Conservation (phyloP, 2,888 invertebrate species). For the Coelopa pilipes region DNA sequence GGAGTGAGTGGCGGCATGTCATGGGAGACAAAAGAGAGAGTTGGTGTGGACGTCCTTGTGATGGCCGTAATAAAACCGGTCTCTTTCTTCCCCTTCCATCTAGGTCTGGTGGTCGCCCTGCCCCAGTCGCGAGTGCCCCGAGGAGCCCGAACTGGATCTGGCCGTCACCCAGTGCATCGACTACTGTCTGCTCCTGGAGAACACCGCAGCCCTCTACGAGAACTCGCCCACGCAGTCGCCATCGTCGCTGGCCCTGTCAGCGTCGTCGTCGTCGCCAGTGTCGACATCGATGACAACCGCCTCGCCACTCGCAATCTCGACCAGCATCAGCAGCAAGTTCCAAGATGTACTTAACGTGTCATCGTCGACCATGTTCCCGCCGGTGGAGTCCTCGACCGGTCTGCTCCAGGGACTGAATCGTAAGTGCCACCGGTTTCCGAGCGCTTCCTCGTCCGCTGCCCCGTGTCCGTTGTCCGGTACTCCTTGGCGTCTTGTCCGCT, state of each 20-base stretch:
- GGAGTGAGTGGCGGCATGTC: background rate
- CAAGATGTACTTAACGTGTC: slow-evolving; percentile 66
- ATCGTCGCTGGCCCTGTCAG: slow-evolving; percentile 38
- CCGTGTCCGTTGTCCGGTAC: too few relatives aligned
- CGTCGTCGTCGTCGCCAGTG: slow-evolving; percentile 47
- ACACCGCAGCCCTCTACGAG: slow-evolving; percentile 53
- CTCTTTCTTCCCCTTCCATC: background rate
- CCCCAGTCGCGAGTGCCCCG: slow-evolving; percentile 82
- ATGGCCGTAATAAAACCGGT: background rate
- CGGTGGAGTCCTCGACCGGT: slow-evolving; percentile 60
- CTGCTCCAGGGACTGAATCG: slow-evolving; percentile 60
- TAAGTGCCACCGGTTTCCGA: slow-evolving; percentile 56
- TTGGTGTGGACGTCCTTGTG: background rate
- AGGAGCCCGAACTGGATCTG: slow-evolving; percentile 78
- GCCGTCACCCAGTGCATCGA: slow-evolving; percentile 79
- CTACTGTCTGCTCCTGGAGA: slow-evolving; percentile 73
- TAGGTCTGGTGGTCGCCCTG: slow-evolving; percentile 88
- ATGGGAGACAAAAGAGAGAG: background rate
- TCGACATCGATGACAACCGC: slow-evolving; percentile 38
- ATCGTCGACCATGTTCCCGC: slow-evolving; percentile 62
- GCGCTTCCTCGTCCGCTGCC: background rate
- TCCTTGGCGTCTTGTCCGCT: too few relatives aligned
- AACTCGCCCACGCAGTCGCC: slow-evolving; percentile 51
- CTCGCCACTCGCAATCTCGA: slow-evolving; percentile 42
- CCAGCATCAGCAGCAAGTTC: slow-evolving; percentile 57